Evolutionary conservation across 2,888 invertebrate species (phyloP), one percentile per base, ranked within the genome.

Genomic region (Sericinus montela): DNA sequence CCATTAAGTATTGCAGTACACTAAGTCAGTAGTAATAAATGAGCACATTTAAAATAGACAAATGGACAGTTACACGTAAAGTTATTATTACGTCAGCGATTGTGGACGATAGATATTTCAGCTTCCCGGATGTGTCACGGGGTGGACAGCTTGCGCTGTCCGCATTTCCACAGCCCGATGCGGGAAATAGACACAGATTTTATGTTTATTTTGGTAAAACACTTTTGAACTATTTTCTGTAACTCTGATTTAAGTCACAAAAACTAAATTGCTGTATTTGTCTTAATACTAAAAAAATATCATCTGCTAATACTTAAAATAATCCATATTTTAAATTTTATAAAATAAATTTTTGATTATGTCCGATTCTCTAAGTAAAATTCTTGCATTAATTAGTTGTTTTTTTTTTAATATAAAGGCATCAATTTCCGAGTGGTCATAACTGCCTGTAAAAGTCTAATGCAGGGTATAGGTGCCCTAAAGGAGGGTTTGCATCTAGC

Each of bases 121-220:
- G 65, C 58, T 51, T 61, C 55, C 67, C 70, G 72, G 71, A 73
- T 64, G 59, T 75, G 77, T 80, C 76, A 75, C 68, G 46, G 51
- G 46, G 54, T 50, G 61, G 61, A 62, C 57, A 54, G 58, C 45
- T 51, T 51, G 39, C 45, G 37, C 38, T 54, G 58, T 53, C 78
- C 72, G 63, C 74, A 67, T 72, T 72, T 75, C 75, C 72, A 69
- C 67, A 64, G 58, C 63, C 62, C 60, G 60, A n/a, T 57, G 66
- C 67, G 70, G 72, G 62, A 75, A 78, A 80, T 75, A 72, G 71
- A 69, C 54, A 60, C 62, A 42, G 63, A 73, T 72, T 75, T 69
- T 62, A 64, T 71, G 73, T 77, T 75, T 82, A 82, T 82, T 83
- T 79, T 65, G 65, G 72, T n/a, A 69, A 62, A 59, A 61, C 55